Percentiles rank a stretch among this genome's conserved stretches.
These are phyloP conservation scores for Antheraea assamensis DNA, from an alignment of 2,888 invertebrate species.

Conservation along the genomic window DNA sequence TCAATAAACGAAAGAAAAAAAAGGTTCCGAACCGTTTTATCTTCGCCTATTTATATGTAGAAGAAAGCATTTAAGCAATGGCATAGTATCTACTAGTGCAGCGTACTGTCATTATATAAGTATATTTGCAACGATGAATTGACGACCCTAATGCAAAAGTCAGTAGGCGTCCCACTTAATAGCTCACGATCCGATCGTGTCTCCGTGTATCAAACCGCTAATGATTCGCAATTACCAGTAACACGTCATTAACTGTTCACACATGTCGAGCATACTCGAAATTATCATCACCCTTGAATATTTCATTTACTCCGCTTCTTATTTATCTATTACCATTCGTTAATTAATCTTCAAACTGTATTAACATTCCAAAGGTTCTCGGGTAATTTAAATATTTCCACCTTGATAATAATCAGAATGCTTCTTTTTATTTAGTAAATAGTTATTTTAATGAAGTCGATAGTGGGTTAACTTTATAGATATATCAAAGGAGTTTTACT, in stretches of 20 bases:
- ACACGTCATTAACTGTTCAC: slow-evolving; percentile 42
- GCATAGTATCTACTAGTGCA: neutral
- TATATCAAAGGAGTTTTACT: too few relatives aligned
- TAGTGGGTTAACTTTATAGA: neutral
- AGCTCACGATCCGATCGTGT: slow-evolving; percentile 43
- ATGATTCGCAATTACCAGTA: slow-evolving; percentile 48
- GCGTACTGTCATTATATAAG: neutral
- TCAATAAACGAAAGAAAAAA: too few relatives aligned
- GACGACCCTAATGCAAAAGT: slow-evolving; percentile 15
- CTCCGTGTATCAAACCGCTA: slow-evolving; percentile 41
- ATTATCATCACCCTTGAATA: slow-evolving; percentile 28
- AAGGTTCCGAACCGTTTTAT: too few relatives aligned
- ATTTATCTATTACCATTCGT: neutral
- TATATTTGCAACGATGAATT: neutral
- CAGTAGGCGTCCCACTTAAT: slow-evolving; percentile 9
- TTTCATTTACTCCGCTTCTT: slow-evolving; percentile 20
- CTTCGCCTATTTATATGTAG: neutral
- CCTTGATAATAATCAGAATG: neutral
- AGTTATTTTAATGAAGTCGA: neutral
- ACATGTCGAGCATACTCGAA: slow-evolving; percentile 24
- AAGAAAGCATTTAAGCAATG: neutral
- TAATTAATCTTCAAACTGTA: neutral
- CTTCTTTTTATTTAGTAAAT: neutral
- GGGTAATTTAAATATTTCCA: neutral
- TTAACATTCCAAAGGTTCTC: neutral